These are phyloP conservation scores for Liodrosophila aerea DNA, from an alignment of 2,888 invertebrate genomes.

Conservation along the genomic window DNA sequence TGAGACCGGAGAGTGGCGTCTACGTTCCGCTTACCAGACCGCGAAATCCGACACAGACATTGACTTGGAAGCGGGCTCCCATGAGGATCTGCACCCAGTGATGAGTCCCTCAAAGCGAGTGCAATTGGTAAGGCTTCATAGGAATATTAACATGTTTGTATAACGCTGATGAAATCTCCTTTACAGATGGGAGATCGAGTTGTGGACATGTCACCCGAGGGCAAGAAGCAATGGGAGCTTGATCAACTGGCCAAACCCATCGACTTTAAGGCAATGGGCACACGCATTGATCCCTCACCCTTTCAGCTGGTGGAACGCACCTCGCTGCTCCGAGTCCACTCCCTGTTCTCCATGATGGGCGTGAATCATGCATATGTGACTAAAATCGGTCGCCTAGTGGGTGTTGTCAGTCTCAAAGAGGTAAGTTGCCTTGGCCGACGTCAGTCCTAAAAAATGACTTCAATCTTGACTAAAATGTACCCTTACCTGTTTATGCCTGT, in stretches of 20 bases:
- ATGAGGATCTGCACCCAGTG: conserved; percentile 80
- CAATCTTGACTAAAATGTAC: too few relatives aligned
- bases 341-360: conserved; percentile 97
- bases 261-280: conserved; percentile 85
- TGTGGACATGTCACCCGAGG: conserved; percentile 96
- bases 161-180: neutral
- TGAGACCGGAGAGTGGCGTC: conserved; percentile 89
- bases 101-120: conserved; percentile 92
- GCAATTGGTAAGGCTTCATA: conserved; percentile 90
- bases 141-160: neutral
- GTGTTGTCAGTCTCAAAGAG: conserved; percentile 97
- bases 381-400: conserved; percentile 95
- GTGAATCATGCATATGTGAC: conserved; percentile 99
- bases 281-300: conserved; percentile 96
- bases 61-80: conserved; percentile 85
- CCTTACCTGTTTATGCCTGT: too few relatives aligned
- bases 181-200: conserved; percentile 86
- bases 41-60: conserved; percentile 89
- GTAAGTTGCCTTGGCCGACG: conserved; percentile 84
- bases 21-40: conserved; percentile 94
- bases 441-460: too few relatives aligned
- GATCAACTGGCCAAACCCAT: conserved; percentile 92
- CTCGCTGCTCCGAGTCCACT: conserved; percentile 96
- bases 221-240: conserved; percentile 96
- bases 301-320: conserved; percentile 98